Conservation (phyloP, 2,113 vertebrate species). For the Excalfactoria chinensis region DNA sequence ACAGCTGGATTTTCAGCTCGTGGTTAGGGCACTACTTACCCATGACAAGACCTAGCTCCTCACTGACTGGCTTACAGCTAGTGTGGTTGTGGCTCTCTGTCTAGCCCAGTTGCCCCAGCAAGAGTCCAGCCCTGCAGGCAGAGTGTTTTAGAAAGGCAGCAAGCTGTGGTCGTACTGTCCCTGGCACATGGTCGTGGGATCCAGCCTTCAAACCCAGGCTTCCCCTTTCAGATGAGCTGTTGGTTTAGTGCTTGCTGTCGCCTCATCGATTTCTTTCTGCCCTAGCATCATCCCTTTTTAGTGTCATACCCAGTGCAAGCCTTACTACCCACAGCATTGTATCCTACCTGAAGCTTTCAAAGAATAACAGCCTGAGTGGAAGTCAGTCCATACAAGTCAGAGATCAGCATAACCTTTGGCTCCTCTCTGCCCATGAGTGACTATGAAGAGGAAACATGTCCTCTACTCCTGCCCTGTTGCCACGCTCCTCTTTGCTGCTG, state of each 20-base stretch:
- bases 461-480: slow-evolving; percentile 16
- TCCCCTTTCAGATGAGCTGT: background rate
- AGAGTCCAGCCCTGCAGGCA: accelerated
- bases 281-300: background rate
- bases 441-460: slow-evolving; percentile 12
- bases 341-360: background rate
- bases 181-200: background rate
- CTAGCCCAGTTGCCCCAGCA: background rate
- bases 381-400: background rate
- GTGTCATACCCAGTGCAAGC: background rate
- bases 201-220: background rate
- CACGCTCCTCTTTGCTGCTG: slow-evolving; percentile 8
- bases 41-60: too few relatives aligned
- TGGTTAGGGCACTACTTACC: background rate
- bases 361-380: background rate
- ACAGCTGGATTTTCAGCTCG: background rate
- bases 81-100: accelerated
- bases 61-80: accelerated
- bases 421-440: background rate
- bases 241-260: accelerated
- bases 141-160: background rate
- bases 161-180: background rate
- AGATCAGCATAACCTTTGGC: background rate
- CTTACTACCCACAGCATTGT: background rate
- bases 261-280: background rate